phyloP scores from a whole-genome alignment of 2,113 vertebrate genomes.

The Miniopterus natalensis region DNA sequence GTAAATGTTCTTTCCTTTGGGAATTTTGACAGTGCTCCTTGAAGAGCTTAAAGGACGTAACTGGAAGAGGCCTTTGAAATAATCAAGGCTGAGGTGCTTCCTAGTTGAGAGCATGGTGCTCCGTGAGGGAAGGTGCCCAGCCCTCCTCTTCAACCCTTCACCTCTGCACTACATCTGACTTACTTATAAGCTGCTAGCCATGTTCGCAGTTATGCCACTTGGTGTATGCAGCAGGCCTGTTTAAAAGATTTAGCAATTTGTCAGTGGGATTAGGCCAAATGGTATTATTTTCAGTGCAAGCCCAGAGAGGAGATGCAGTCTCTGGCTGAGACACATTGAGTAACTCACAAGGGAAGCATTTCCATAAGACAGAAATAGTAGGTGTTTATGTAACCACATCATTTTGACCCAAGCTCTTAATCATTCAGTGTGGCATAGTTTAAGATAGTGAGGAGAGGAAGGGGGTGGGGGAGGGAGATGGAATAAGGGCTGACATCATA shows the following conservation, averaged over 20 bases:
- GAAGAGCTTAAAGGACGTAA: background rate
- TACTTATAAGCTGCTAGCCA: background rate
- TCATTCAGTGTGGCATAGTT: slow-evolving; percentile 18
- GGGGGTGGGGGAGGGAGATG: background rate
- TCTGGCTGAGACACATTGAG: background rate
- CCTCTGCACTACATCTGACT: background rate
- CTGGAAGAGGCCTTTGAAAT: background rate
- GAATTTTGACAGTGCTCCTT: background rate
- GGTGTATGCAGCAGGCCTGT: background rate
- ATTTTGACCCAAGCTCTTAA: slow-evolving; percentile 61
- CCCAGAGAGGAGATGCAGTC: background rate
- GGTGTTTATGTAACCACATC: slow-evolving; percentile 59
- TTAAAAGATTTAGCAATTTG: background rate
- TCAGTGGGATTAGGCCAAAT: background rate
- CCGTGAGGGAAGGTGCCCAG: background rate
- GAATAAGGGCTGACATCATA: slow-evolving; percentile 65
- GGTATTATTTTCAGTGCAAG: background rate
- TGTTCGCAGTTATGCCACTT: background rate
- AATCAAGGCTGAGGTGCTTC: background rate
- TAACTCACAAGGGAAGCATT: slow-evolving; percentile 22
- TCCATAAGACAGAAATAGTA: slow-evolving; percentile 60
- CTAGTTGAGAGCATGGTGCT: background rate
- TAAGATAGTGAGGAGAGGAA: slow-evolving; percentile 30
- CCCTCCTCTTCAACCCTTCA: background rate
- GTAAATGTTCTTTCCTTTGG: background rate